Evolutionary conservation across 2,888 invertebrate genomes (phyloP), one percentile per base, ranked within the genome.

Genomic region (Hypercompe scribonia): DNA sequence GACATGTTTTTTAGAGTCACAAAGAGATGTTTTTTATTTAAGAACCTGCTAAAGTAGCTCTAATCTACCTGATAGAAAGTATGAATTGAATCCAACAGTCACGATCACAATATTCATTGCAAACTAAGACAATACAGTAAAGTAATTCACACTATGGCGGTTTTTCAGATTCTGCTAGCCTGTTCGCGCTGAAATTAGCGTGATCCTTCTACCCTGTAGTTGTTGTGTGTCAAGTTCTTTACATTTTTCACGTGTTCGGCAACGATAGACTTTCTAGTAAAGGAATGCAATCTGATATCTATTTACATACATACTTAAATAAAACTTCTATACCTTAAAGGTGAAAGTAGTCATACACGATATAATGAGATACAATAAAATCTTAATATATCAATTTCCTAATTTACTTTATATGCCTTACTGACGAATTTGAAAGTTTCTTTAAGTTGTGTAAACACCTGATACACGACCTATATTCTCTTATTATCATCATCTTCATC

Each of bases 341-440:
- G 68, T 65, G 72, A 72, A 72, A 72, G 72, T 67, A 24, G 50
- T 65, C 68, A 28, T 54, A 68, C 64, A 63, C 33, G 67, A 61
- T 65, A 68, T 46, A 63, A 50, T 54, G 70, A 64, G 46, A 64
- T 42, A 64, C 46, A 34, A 54, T 46, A 61, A 10, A 58, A 21
- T 33, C 31, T 34, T 70, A 70, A 64, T 61, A 70, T 61, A n/a
- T 63, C 42, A 63, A 39, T 8, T 69, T 36, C n/a, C 36, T 36
- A 7, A n/a, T 7, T 39, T 67, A 31, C 11, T 67, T 67, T 21
- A 46, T 15, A 31, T 31, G 28, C 8, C 11, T 28, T 10, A 21
- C 11, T 39, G 8, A 39, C 3, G 36, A 39, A 39, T 7, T 18
- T 50, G 10, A n/a, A n/a, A 54, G n/a, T 54, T 54, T 54, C n/a